phyloP scores from a whole-genome alignment of 2,113 vertebrate genomes.

The Nyctereutes procyonoides region DNA sequence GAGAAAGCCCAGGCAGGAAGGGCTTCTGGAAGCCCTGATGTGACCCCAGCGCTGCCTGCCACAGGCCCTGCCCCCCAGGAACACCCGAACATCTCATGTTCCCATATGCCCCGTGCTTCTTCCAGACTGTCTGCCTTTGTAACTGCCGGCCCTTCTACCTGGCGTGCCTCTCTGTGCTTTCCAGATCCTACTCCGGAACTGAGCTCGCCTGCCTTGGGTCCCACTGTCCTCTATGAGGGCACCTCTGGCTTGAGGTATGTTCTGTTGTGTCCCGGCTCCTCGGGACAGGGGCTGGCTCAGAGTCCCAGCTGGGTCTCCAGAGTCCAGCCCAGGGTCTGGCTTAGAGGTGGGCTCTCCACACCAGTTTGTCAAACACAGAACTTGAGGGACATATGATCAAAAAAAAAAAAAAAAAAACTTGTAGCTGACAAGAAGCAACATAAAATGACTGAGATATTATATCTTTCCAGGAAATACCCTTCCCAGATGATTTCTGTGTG shows the following conservation, averaged over 20 bases:
- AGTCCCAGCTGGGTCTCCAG: not conserved
- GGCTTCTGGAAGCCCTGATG: not conserved
- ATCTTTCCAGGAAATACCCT: constrained; percentile 71
- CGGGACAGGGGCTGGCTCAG: not conserved
- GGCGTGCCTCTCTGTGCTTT: not conserved
- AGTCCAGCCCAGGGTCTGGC: not conserved
- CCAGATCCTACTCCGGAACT: not conserved
- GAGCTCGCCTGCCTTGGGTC: not conserved
- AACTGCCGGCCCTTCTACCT: not conserved
- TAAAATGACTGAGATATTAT: constrained; percentile 16
- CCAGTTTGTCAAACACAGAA: constrained; percentile 14
- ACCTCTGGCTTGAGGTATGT: not conserved
- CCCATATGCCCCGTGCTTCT: not conserved
- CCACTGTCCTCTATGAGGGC: not conserved
- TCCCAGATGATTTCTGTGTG: constrained; percentile 30
- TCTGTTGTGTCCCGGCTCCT: not conserved
- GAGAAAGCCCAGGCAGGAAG: not conserved
- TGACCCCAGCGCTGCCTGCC: not conserved
- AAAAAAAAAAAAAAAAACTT: not conserved
- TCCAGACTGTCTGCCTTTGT: not conserved
- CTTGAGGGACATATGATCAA: not conserved
- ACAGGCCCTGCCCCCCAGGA: not conserved
- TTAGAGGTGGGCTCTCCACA: not conserved
- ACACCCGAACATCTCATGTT: accelerated
- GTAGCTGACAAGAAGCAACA: constrained; percentile 12